A percentile compares a stretch with the other conserved stretches of the same genome.
These are phyloP conservation scores for Entomobrya multifasciata DNA, from an alignment of 2,888 invertebrate genomes.

Conservation along the genomic window DNA sequence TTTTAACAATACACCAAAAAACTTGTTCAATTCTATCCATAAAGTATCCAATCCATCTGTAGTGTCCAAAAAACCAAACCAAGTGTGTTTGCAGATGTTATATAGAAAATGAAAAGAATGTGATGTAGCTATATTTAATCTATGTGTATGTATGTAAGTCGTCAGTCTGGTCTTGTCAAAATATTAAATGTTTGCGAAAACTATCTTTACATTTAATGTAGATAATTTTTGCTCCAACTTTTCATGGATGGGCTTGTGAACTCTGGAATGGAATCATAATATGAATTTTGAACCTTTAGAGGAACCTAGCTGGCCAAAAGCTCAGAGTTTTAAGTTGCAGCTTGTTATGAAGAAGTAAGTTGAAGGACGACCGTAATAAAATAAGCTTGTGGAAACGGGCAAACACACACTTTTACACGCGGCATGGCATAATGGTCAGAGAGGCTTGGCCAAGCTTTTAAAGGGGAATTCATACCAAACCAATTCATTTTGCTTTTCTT, in stretches of 20 bases:
- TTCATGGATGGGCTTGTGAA: no score
- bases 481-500: slow-evolving; percentile 13
- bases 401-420: background rate
- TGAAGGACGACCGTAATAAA: slow-evolving; percentile 56
- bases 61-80: background rate
- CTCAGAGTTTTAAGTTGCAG: background rate
- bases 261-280: background rate
- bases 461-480: background rate
- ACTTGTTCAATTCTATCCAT: background rate
- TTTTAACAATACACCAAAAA: background rate
- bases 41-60: background rate
- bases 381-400: slow-evolving; percentile 41
- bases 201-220: background rate
- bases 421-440: no score
- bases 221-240: no score
- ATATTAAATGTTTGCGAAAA: no score
- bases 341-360: background rate
- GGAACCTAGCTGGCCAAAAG: background rate
- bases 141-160: no score
- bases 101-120: no score
- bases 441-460: background rate
- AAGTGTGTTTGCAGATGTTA: background rate
- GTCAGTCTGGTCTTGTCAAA: no score
- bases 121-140: no score
- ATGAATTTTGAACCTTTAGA: background rate